Conservation (phyloP, 2,797 vertebrate species). For the Clarias fuscus region DNA sequence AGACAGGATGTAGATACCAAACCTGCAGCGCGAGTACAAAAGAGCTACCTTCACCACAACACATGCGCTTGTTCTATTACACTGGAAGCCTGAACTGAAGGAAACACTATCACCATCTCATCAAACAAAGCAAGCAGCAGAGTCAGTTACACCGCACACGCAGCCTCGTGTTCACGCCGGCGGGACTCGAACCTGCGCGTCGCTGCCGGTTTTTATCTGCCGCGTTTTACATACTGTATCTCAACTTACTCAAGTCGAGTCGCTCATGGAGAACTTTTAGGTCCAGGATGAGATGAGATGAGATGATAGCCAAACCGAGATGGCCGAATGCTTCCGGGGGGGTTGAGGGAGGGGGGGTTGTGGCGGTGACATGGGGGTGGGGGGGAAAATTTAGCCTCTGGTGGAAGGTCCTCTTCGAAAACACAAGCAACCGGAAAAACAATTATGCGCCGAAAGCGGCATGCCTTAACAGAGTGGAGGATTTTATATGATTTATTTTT, state of each 20-base stretch:
- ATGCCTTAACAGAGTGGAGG: not conserved
- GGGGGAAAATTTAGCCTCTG: constrained; percentile 55
- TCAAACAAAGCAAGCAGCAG: constrained; percentile 1
- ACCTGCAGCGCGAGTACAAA: not conserved
- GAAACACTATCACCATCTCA: not conserved
- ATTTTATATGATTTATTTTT: not conserved
- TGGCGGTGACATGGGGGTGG: not conserved
- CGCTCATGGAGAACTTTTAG: constrained; percentile 42
- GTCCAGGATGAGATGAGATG: constrained; percentile 61
- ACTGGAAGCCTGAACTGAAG: not conserved
- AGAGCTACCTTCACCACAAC: constrained; percentile 40
- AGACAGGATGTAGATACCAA: constrained; percentile 35
- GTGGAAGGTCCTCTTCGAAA: constrained; percentile 41
- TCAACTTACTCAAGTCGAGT: constrained; percentile 32
- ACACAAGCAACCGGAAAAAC: constrained; percentile 5
- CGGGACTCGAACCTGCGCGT: no score
- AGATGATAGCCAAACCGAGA: constrained; percentile 60
- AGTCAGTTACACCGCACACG: constrained; percentile 31
- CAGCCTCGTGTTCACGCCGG: no score
- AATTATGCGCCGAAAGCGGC: not conserved
- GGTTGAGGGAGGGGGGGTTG: no score
- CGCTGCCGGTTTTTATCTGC: not conserved
- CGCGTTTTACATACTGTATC: constrained; percentile 52
- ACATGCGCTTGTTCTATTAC: not conserved
- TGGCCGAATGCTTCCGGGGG: not conserved